phyloP scores from a whole-genome alignment of 2,888 invertebrate species.

The Acronicta aceris region DNA sequence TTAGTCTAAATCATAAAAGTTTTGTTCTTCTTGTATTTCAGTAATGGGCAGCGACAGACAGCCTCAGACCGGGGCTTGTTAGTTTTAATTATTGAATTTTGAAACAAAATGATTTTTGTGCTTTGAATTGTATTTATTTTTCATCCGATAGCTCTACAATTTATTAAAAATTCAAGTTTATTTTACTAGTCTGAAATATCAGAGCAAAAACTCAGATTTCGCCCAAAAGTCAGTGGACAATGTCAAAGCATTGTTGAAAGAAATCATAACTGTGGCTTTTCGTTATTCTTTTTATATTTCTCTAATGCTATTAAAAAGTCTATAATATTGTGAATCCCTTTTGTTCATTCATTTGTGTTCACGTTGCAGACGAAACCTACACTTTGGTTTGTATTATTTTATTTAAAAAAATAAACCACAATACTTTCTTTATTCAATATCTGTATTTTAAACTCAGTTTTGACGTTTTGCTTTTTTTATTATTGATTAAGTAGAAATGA shows the following conservation, averaged over 20 bases:
- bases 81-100: too few relatives aligned
- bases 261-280: not conserved
- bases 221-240: not conserved
- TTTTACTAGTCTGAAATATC: not conserved
- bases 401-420: conserved; percentile 8
- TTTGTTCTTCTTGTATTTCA: too few relatives aligned
- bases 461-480: conserved; percentile 1
- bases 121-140: not conserved
- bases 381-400: conserved; percentile 8
- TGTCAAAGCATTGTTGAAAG: not conserved
- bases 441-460: not conserved
- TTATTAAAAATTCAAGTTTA: not conserved
- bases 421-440: not conserved
- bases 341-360: conserved; percentile 12
- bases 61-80: too few relatives aligned
- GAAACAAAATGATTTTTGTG: too few relatives aligned
- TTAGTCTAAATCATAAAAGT: too few relatives aligned
- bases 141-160: not conserved
- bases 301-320: conserved; percentile 2
- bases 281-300: not conserved
- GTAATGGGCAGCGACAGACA: too few relatives aligned
- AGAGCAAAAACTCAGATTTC: not conserved
- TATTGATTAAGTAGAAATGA: too few relatives aligned
- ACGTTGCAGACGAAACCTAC: not conserved
- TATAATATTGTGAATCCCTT: not conserved